These are phyloP conservation scores for Gryllus longicercus DNA, from an alignment of 2,888 invertebrate genomes.

Conservation along the genomic window DNA sequence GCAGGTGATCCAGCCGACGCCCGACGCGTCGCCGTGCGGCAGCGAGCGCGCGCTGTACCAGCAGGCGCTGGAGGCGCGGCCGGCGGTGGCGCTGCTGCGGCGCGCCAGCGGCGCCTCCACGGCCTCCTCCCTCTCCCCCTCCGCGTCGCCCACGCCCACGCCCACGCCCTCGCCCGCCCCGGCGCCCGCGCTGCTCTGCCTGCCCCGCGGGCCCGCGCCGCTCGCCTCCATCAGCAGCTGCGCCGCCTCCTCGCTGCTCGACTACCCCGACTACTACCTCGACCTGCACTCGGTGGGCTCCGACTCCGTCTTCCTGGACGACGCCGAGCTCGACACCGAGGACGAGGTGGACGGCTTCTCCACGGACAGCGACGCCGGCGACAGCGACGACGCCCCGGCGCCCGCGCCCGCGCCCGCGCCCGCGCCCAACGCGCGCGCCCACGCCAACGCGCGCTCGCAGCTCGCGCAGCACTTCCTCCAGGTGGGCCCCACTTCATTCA, in stretches of 20 bases:
- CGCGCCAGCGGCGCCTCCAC: not conserved
- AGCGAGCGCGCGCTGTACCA: conserved; percentile 61
- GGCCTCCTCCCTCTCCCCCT: not conserved
- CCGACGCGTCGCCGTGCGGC: conserved; percentile 77
- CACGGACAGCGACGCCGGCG: conserved; percentile 66
- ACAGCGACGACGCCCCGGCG: conserved; percentile 20
- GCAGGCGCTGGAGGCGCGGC: conserved; percentile 20
- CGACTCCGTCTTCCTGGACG: conserved; percentile 76
- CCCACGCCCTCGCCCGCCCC: conserved; percentile 26
- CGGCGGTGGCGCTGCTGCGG: conserved; percentile 28
- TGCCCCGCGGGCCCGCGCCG: conserved; percentile 60
- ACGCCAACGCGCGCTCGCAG: not conserved
- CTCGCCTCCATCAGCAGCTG: conserved; percentile 76
- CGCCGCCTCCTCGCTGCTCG: conserved; percentile 32
- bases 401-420: conserved; percentile 36
- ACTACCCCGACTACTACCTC: conserved; percentile 67
- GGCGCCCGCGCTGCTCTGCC: conserved; percentile 34
- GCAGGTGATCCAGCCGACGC: conserved; percentile 71
- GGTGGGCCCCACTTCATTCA: not conserved
- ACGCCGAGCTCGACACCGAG: conserved; percentile 69
- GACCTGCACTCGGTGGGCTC: conserved; percentile 61
- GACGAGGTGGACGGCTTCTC: conserved; percentile 81
- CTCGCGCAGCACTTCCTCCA: conserved; percentile 30
- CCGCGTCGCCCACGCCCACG: conserved; percentile 37
- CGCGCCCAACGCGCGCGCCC: not conserved